Base-by-base conservation (phyloP, 2,888 invertebrate species). In the Cenopis cana region DNA sequence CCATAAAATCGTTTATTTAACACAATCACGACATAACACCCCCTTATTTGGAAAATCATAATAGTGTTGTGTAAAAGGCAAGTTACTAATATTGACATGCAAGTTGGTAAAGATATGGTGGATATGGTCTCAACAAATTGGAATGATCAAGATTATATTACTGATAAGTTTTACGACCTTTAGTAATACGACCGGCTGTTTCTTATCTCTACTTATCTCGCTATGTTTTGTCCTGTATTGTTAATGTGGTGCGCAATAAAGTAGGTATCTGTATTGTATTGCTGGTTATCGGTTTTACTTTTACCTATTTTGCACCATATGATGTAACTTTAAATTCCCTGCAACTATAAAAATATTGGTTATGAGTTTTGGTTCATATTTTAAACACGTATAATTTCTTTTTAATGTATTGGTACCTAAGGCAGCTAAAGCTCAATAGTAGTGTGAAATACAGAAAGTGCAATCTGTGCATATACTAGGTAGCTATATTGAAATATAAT, bases 1-100 rank as follows among this genome's bases (percentile, higher is more conserved):
- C 82, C 77, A 81, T 85, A 85, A 83, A 79, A 78, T 79, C 78
- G 82, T 75, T 87, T 85, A 89, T 84, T 81, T 80, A 82, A 77
- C 81, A 79, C 78, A 76, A 84, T 73, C 86, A 87, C 85, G 87
- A 81, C 81, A 87, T 72, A 72, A 68, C 73, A 74, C 76, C 78
- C 77, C 74, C 46, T 71, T 55, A 49, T 61, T 67, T 29, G 46
- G 49, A 66, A 49, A 71, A 60, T 71, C 66, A 71, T 71, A 56
- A 71, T 71, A 71, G 29, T 33, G 49, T 61, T 61, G n/a, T 50
- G 64, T 66, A 57, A 66, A 18, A 38, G 38, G 50, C 14, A 54
- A 54, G 20, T 50, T 70, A 61, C 79, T 79, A 81, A 83, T 82
- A 85, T 81, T 80, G 79, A 77, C 76, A 77, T 78, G 78, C 77